Percentiles rank a stretch among this genome's conserved stretches.
These are phyloP conservation scores for Tyrannus savana DNA, from an alignment of 2,113 vertebrate genomes.

Conservation along the genomic window DNA sequence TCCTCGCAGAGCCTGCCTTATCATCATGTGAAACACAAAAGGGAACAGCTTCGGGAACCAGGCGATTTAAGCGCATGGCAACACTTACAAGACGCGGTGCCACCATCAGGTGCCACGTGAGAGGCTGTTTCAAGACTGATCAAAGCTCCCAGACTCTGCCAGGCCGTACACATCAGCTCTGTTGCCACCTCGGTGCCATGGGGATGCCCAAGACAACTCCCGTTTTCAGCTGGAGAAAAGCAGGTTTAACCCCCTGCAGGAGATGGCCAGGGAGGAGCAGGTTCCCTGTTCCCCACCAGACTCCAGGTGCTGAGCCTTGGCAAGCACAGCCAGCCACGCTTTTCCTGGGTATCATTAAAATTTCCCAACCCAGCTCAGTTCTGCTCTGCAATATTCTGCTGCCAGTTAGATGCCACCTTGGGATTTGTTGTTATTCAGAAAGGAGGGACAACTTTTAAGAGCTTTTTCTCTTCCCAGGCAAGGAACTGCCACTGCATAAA, in stretches of 20 bases:
- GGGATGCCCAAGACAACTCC: neutral
- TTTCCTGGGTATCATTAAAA: neutral
- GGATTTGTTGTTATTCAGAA: constrained; percentile 55
- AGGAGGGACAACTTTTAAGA: constrained; percentile 17
- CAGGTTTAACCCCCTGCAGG: neutral
- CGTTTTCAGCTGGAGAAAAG: neutral
- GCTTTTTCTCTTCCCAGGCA: constrained; percentile 2
- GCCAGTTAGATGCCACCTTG: neutral
- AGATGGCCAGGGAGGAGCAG: neutral
- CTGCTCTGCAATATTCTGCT: neutral
- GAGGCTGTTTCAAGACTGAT: neutral
- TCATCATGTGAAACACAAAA: neutral
- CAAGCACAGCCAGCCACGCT: neutral
- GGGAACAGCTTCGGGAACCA: neutral
- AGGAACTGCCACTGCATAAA: neutral
- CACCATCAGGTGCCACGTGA: neutral
- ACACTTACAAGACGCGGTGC: accelerated
- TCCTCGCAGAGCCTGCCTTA: neutral
- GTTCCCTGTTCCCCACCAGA: neutral
- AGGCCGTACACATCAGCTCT: neutral
- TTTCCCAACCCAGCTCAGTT: neutral
- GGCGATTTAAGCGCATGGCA: accelerated
- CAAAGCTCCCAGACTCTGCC: neutral
- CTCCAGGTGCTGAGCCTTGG: neutral
- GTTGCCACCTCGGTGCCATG: neutral